Percentiles rank a stretch among this genome's conserved stretches.
phyloP scores from a whole-genome alignment of 2,113 vertebrate genomes.

The Platycercus adscitus region DNA sequence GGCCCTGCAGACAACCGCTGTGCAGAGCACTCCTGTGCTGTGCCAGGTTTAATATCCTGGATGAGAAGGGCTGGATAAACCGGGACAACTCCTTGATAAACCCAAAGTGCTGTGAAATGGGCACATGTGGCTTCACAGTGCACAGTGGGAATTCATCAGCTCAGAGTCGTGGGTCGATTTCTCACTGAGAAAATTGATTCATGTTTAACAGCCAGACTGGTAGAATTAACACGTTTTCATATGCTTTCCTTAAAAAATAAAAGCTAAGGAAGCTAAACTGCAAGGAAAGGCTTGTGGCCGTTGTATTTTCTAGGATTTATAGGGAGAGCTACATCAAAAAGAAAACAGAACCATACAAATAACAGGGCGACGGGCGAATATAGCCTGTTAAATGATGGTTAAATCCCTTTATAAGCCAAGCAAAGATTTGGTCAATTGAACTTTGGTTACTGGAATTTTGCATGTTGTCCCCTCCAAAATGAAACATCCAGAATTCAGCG shows the following conservation, averaged over 20 bases:
- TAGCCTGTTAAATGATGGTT: neutral
- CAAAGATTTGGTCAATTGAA: neutral
- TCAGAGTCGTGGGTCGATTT: accelerated
- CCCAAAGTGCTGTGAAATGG: accelerated
- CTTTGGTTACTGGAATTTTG: neutral
- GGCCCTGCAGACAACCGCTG: neutral
- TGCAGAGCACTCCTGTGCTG: neutral
- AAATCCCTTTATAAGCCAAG: neutral
- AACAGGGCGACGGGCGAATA: neutral
- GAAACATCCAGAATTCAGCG: neutral
- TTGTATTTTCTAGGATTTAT: neutral
- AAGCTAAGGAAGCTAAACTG: neutral
- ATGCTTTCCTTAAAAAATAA: neutral
- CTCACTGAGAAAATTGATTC: neutral
- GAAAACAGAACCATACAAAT: neutral
- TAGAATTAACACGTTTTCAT: neutral
- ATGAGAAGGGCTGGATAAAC: neutral
- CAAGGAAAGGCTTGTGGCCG: neutral
- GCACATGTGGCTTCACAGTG: neutral
- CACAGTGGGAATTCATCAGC: neutral
- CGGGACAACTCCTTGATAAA: neutral
- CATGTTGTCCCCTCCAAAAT: neutral
- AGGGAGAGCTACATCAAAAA: neutral
- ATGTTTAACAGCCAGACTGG: neutral
- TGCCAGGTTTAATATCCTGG: accelerated